phyloP scores from a whole-genome alignment of 2,113 vertebrate species.

The Psilopogon haemacephalus region DNA sequence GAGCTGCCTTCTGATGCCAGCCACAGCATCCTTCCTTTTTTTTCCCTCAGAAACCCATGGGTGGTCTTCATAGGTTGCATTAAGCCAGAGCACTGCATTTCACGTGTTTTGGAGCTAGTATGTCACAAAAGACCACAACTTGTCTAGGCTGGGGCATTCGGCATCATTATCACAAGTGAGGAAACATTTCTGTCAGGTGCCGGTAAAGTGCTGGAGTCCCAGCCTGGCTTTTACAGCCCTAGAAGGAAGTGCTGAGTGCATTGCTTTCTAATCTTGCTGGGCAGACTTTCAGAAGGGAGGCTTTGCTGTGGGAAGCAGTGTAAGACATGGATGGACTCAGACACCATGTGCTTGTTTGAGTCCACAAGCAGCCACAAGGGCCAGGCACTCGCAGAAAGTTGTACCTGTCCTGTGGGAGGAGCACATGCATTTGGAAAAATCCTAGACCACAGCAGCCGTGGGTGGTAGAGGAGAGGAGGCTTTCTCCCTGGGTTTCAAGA shows the following conservation, averaged over 20 bases:
- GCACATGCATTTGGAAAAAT: not conserved
- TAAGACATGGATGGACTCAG: not conserved
- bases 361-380: not conserved
- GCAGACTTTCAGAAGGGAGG: not conserved
- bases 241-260: constrained; percentile 3
- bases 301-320: not conserved
- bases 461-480: not conserved
- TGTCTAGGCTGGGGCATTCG: not conserved
- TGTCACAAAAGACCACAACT: not conserved
- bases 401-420: not conserved
- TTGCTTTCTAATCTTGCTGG: not conserved
- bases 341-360: not conserved
- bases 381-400: not conserved
- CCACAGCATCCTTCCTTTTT: not conserved
- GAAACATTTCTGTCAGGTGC: not conserved
- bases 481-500: not conserved
- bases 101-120: not conserved
- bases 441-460: not conserved
- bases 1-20: not conserved
- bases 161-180: not conserved
- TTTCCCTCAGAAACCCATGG: not conserved
- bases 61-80: not conserved
- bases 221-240: not conserved
- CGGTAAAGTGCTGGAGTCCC: not conserved
- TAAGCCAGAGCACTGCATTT: not conserved